Percentiles rank a stretch among this genome's conserved stretches.
Conservation (phyloP, 2,797 vertebrate genomes). For the Platyrinchus mystaceus region DNA sequence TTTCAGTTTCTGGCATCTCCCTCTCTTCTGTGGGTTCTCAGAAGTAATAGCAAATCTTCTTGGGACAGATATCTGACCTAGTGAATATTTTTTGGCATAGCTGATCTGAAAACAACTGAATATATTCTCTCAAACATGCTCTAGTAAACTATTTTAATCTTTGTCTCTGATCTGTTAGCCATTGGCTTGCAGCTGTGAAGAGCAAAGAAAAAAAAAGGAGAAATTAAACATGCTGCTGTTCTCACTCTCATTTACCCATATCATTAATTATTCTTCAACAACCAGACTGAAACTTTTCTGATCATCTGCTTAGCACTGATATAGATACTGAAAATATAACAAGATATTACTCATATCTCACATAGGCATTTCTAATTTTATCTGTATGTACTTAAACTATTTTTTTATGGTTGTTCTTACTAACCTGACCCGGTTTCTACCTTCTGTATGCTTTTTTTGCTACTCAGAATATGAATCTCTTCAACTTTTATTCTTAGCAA, state of each 20-base stretch:
- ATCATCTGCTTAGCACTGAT: background rate
- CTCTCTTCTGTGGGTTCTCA: background rate
- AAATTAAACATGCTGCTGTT: background rate
- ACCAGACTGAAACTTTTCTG: background rate
- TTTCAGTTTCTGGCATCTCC: background rate
- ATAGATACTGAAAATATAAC: background rate
- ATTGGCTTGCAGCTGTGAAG: background rate
- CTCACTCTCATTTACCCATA: background rate
- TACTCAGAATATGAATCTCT: background rate
- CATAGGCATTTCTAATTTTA: background rate
- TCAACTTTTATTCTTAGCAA: background rate
- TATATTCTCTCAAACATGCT: background rate
- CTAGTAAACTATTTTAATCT: background rate
- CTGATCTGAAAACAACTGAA: background rate
- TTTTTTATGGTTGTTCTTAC: background rate
- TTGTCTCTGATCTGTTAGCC: background rate
- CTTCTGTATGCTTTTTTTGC: background rate
- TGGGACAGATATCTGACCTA: background rate
- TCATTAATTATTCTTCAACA: background rate
- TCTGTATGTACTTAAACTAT: background rate
- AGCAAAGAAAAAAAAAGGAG: background rate
- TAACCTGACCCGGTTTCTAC: background rate
- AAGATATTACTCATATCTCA: background rate
- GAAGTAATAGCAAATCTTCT: background rate
- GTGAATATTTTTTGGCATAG: background rate